Conservation (phyloP, 2,113 vertebrate species). For the Lathamus discolor region DNA sequence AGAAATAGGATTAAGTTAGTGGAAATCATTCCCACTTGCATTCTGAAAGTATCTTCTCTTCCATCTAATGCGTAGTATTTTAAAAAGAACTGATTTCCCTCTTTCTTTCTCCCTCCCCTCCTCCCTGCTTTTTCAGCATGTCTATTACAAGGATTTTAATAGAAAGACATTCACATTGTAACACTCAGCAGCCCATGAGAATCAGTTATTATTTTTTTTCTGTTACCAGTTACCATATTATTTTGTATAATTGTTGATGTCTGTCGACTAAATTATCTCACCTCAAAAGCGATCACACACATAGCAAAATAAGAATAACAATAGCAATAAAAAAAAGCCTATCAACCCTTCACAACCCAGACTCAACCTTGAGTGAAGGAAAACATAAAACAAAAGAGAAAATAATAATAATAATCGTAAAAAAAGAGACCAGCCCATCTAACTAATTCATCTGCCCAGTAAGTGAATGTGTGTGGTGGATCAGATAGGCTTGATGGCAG, state of each 20-base stretch:
- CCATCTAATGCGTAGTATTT: neutral
- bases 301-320: neutral
- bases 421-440: neutral
- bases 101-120: neutral
- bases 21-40: conserved; percentile 1
- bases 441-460: conserved; percentile 30
- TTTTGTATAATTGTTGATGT: conserved; percentile 68
- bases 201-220: conserved; percentile 49
- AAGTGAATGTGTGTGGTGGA: conserved; percentile 18
- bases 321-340: neutral
- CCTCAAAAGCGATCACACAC: neutral
- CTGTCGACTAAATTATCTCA: conserved; percentile 53
- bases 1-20: conserved; percentile 31
- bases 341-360: neutral
- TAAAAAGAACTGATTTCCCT: neutral
- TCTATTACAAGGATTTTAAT: conserved; percentile 44
- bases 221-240: conserved; percentile 49
- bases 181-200: conserved; percentile 44
- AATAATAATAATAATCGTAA: neutral
- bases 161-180: conserved; percentile 46
- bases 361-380: neutral
- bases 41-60: conserved; percentile 32
- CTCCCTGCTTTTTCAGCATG: neutral
- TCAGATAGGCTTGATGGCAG: conserved; percentile 59
- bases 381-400: neutral